These are phyloP conservation scores for Crocallis elinguaria DNA, from an alignment of 2,888 invertebrate genomes.

Conservation along the genomic window DNA sequence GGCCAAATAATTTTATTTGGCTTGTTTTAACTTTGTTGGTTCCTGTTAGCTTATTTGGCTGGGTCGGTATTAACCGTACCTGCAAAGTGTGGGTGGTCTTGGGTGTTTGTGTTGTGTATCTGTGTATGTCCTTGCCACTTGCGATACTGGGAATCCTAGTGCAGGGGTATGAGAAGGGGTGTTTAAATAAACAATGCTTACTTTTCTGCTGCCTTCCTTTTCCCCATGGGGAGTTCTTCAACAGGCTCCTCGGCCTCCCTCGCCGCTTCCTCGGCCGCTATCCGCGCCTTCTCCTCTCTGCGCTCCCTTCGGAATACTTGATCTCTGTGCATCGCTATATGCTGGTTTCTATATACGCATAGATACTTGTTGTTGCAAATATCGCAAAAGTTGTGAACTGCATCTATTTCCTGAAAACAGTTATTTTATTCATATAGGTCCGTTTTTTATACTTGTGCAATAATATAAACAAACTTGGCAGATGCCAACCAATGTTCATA, in stretches of 20 bases:
- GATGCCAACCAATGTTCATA: too few species aligned
- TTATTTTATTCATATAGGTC: not conserved
- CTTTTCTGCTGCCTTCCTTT: conserved; percentile 63
- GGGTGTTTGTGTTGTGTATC: too few species aligned
- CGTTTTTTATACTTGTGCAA: too few species aligned
- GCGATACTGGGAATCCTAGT: too few species aligned
- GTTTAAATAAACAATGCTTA: conserved; percentile 36
- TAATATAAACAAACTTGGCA: too few species aligned
- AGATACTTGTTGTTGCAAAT: conserved; percentile 77
- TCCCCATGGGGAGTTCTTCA: not conserved
- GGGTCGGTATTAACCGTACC: too few species aligned
- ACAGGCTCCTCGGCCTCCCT: not conserved
- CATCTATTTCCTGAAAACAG: conserved; percentile 70
- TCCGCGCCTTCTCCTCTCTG: conserved; percentile 11
- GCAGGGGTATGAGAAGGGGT: not conserved
- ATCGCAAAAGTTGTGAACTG: conserved; percentile 78
- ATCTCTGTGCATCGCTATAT: conserved; percentile 78
- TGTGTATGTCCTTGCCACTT: too few species aligned
- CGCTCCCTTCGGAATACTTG: conserved; percentile 45
- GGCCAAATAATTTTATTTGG: too few species aligned
- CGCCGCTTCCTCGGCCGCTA: conserved; percentile 40
- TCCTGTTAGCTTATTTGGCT: too few species aligned
- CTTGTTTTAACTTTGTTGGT: too few species aligned
- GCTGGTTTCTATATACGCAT: conserved; percentile 85
- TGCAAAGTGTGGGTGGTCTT: too few species aligned